Evolutionary conservation across 2,797 vertebrate genomes (phyloP).

Genomic region (Acrossocheilus wenchowensis): DNA sequence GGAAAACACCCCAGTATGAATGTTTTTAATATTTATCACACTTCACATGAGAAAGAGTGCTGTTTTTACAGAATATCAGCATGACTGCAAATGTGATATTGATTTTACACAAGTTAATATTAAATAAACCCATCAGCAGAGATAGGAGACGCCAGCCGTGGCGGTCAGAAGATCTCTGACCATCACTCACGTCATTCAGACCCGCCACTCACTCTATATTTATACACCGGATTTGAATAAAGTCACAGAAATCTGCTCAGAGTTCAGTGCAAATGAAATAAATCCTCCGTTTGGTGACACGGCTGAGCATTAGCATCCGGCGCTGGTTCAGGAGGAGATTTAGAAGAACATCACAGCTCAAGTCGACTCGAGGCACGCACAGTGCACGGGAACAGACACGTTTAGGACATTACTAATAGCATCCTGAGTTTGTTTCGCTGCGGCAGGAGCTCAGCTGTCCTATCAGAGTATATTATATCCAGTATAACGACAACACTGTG

Average conservation of each 20-base stretch:
- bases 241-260: slow-evolving; percentile 73
- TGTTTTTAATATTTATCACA: neutral
- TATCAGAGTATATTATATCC: neutral
- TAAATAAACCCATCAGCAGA: neutral
- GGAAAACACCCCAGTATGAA: neutral
- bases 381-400: neutral
- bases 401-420: slow-evolving; percentile 1
- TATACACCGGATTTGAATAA: slow-evolving; percentile 75
- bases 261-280: slow-evolving; percentile 74
- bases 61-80: neutral
- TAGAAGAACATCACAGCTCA: neutral
- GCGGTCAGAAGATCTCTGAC: neutral
- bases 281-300: slow-evolving; percentile 63
- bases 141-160: neutral
- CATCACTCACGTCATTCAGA: slow-evolving; percentile 74
- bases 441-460: neutral
- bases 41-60: neutral
- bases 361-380: neutral
- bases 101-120: neutral
- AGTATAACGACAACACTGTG: neutral
- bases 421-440: neutral
- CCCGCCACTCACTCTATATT: slow-evolving; percentile 65
- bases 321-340: slow-evolving; percentile 22
- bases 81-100: neutral
- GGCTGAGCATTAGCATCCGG: slow-evolving; percentile 73